phyloP scores from a whole-genome alignment of 2,797 vertebrate species.

The Accipiter fasciatus region DNA sequence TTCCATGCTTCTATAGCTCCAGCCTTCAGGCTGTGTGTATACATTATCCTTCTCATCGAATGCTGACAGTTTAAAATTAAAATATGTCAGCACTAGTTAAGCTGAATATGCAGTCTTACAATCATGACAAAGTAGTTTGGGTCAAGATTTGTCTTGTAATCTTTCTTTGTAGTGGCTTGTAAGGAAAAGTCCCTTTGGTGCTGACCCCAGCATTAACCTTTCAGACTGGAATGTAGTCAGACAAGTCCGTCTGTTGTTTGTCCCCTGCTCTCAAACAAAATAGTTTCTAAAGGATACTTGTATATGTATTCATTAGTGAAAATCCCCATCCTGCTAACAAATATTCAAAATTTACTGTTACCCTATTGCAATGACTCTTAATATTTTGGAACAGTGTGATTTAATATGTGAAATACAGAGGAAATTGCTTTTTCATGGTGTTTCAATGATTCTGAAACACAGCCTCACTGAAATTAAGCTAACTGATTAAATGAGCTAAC shows the following conservation, averaged over 20 bases:
- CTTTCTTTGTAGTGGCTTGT: neutral
- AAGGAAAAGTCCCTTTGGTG: neutral
- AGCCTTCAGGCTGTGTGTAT: neutral
- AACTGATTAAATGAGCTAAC: slow-evolving; percentile 11
- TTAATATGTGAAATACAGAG: neutral
- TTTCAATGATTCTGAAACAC: neutral
- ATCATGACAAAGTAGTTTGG: neutral
- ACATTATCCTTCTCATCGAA: neutral
- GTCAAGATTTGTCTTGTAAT: neutral
- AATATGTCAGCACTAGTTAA: neutral
- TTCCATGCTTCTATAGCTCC: neutral
- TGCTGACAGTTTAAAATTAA: neutral
- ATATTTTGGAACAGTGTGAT: neutral
- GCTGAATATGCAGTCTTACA: neutral
- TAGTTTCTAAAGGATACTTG: neutral
- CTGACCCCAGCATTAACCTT: neutral
- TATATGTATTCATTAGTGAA: neutral
- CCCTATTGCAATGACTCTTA: neutral
- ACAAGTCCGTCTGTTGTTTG: neutral
- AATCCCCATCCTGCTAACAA: neutral
- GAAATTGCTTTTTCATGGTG: neutral
- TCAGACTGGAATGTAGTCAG: neutral
- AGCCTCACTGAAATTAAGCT: neutral
- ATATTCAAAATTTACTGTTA: neutral
- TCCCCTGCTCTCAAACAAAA: neutral